These are phyloP conservation scores for Schizotus pectinicornis DNA, from an alignment of 2,888 invertebrate genomes.

Conservation along the genomic window DNA sequence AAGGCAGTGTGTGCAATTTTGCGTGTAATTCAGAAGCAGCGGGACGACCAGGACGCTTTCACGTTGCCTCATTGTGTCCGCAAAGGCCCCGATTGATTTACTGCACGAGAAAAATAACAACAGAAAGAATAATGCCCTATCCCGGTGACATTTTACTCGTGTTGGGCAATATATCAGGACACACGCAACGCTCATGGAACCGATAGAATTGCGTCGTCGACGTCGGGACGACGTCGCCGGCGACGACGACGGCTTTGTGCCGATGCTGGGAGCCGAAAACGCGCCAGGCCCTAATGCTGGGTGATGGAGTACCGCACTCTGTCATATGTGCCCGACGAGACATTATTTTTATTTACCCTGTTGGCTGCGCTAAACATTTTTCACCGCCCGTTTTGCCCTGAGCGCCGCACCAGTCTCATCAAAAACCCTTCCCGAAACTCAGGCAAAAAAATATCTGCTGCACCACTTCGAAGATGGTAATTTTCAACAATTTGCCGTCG, in stretches of 20 bases:
- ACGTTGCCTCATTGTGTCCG: slow-evolving; percentile 22
- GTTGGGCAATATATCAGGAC: background rate
- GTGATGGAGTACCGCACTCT: slow-evolving; percentile 48
- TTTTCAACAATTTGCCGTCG: too few species aligned
- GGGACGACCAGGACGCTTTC: slow-evolving; percentile 38
- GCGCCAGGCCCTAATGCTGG: slow-evolving; percentile 41
- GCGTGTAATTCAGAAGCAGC: slow-evolving; percentile 54
- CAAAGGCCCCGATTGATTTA: slow-evolving; percentile 29
- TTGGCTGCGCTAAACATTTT: slow-evolving; percentile 1
- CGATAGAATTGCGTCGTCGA: background rate
- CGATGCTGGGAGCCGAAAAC: slow-evolving; percentile 42
- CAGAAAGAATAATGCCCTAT: slow-evolving; percentile 22
- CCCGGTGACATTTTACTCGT: slow-evolving; percentile 16
- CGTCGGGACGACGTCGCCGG: background rate
- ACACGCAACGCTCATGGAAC: background rate
- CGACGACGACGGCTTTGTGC: slow-evolving; percentile 31
- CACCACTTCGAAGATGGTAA: too few species aligned
- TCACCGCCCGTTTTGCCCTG: background rate
- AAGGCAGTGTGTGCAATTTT: slow-evolving; percentile 53
- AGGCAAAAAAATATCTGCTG: too few species aligned
- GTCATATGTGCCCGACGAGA: slow-evolving; percentile 39
- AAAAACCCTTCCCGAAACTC: background rate
- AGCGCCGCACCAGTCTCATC: background rate
- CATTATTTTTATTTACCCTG: slow-evolving; percentile 12
- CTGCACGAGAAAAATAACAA: slow-evolving; percentile 13